Conservation (phyloP, 2,888 invertebrate species). For the Lamproptera curius region DNA sequence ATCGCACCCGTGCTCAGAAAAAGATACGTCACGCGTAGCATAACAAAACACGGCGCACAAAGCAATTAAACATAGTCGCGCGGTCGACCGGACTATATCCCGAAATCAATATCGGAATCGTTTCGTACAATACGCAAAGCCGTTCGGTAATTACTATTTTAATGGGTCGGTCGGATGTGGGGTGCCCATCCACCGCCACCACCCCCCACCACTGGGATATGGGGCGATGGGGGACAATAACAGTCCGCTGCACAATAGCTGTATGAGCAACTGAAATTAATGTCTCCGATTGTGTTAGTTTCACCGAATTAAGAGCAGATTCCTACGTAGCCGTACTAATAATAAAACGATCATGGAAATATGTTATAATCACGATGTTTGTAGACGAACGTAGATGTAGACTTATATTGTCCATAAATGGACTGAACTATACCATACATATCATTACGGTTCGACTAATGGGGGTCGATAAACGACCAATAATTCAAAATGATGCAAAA, state of each 20-base stretch:
- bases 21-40: no score
- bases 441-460: no score
- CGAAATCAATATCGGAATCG: conserved; percentile 57
- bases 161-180: conserved; percentile 63
- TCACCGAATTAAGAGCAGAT: no score
- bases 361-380: no score
- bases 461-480: no score
- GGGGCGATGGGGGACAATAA: conserved; percentile 32
- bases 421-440: no score
- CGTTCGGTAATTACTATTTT: conserved; percentile 68
- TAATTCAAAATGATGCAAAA: no score
- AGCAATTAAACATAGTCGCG: conserved; percentile 8
- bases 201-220: conserved; percentile 24
- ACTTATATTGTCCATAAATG: no score
- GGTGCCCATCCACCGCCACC: conserved; percentile 24
- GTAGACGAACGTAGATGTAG: no score
- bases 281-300: conserved; percentile 53
- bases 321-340: no score
- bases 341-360: no score
- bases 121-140: conserved; percentile 57
- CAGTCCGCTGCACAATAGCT: conserved; percentile 48
- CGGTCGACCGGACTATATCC: conserved; percentile 14
- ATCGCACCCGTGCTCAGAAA: no score
- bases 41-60: neutral
- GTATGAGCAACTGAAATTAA: conserved; percentile 56